phyloP scores from a whole-genome alignment of 2,888 invertebrate species.

The Drosophila tripunctata region DNA sequence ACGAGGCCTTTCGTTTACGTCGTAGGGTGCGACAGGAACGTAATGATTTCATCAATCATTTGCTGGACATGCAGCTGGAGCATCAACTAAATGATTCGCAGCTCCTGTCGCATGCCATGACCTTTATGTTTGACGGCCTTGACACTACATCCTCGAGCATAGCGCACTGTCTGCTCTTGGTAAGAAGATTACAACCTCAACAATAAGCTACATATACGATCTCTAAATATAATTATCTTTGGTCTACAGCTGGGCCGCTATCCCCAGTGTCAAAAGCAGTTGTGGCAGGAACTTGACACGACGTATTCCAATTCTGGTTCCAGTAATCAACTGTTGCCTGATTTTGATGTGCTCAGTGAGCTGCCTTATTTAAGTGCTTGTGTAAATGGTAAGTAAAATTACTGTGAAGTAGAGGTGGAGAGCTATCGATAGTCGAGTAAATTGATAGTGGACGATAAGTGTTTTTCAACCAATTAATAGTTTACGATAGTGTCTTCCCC shows the following conservation, averaged over 20 bases:
- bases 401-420: too few species aligned
- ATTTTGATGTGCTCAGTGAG: slow-evolving; percentile 77
- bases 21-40: slow-evolving; percentile 56
- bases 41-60: slow-evolving; percentile 81
- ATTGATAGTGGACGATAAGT: too few species aligned
- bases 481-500: too few species aligned
- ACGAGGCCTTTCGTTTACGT: slow-evolving; percentile 70
- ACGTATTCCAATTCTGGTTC: slow-evolving; percentile 12
- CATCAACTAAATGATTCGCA: slow-evolving; percentile 67
- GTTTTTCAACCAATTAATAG: too few species aligned
- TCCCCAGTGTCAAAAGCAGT: slow-evolving; percentile 68
- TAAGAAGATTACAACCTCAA: slow-evolving; percentile 19
- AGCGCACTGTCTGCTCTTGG: slow-evolving; percentile 80
- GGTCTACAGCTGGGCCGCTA: slow-evolving; percentile 71
- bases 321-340: slow-evolving; percentile 57
- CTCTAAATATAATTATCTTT: not conserved
- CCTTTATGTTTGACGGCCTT: slow-evolving; percentile 83
- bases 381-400: slow-evolving; percentile 70
- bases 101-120: slow-evolving; percentile 81
- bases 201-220: too few species aligned
- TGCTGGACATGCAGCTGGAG: slow-evolving; percentile 77
- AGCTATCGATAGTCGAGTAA: too few species aligned
- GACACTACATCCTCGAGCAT: slow-evolving; percentile 82
- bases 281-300: slow-evolving; percentile 69
- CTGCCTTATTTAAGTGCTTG: slow-evolving; percentile 82